phyloP scores from a whole-genome alignment of 2,113 vertebrate species.

The Ciconia boyciana region DNA sequence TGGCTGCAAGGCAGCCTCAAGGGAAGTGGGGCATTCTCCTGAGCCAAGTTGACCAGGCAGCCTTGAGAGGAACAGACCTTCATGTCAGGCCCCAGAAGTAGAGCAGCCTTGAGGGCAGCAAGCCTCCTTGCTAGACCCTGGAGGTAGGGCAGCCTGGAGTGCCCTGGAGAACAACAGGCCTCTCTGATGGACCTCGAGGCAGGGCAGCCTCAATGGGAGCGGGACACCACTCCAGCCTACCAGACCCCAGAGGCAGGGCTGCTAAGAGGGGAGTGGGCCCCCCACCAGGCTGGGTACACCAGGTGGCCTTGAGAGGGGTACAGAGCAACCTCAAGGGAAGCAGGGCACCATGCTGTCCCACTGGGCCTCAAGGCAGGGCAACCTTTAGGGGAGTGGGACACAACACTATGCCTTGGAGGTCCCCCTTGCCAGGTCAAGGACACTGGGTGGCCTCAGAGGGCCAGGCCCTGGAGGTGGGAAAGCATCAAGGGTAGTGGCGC shows the following conservation, averaged over 20 bases:
- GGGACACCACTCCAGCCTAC: background rate
- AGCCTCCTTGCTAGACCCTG: background rate
- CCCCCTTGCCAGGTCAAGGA: background rate
- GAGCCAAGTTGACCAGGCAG: background rate
- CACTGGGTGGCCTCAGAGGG: background rate
- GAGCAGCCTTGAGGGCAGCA: background rate
- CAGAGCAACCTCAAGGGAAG: background rate
- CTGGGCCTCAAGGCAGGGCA: background rate
- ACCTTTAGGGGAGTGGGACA: background rate
- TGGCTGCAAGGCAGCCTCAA: background rate
- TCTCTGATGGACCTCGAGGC: background rate
- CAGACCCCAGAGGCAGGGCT: background rate
- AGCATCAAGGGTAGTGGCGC: background rate
- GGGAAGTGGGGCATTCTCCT: background rate
- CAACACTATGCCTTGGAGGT: no score
- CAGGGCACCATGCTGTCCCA: background rate
- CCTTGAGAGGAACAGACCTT: background rate
- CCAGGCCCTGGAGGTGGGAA: background rate
- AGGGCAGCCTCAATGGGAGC: background rate
- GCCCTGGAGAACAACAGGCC: background rate
- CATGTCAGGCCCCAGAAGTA: background rate
- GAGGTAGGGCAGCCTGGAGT: background rate
- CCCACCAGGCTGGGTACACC: background rate
- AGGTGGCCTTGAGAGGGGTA: background rate
- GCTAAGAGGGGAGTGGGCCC: background rate